Percentiles rank a stretch among this genome's conserved stretches.
phyloP scores from a whole-genome alignment of 2,797 vertebrate genomes.

The Hybognathus amarus region DNA sequence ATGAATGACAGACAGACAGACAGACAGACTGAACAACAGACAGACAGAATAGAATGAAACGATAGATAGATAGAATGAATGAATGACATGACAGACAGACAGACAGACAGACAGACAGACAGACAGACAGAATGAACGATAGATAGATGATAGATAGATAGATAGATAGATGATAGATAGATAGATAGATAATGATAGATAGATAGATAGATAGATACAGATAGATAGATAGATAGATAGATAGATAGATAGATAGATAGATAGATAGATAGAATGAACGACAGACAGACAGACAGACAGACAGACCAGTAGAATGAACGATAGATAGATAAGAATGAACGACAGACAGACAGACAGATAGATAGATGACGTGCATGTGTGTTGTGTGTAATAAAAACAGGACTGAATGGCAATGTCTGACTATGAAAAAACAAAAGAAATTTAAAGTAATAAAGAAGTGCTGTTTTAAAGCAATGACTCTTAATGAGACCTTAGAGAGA shows the following conservation, averaged over 20 bases:
- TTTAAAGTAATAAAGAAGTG: neutral
- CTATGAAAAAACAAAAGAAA: neutral
- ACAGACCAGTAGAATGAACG: neutral
- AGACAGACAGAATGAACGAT: too few relatives aligned
- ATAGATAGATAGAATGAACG: too few relatives aligned
- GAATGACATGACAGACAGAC: too few relatives aligned
- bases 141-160: neutral
- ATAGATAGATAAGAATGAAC: neutral
- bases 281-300: neutral
- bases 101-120: too few relatives aligned
- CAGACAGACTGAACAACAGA: neutral
- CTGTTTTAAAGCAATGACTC: neutral
- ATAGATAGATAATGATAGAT: neutral
- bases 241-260: neutral
- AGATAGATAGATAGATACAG: neutral
- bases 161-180: neutral
- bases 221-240: neutral
- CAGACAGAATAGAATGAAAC: neutral
- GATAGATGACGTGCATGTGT: too few relatives aligned
- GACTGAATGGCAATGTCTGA: neutral
- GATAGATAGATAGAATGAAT: neutral
- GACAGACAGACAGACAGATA: neutral
- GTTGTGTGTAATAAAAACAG: neutral
- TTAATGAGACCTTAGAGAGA: conserved; percentile 4
- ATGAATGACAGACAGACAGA: neutral